A percentile compares a stretch with the other conserved stretches of the same genome.
These are phyloP conservation scores for Parnassius smintheus DNA, from an alignment of 2,888 invertebrate genomes.

Conservation along the genomic window DNA sequence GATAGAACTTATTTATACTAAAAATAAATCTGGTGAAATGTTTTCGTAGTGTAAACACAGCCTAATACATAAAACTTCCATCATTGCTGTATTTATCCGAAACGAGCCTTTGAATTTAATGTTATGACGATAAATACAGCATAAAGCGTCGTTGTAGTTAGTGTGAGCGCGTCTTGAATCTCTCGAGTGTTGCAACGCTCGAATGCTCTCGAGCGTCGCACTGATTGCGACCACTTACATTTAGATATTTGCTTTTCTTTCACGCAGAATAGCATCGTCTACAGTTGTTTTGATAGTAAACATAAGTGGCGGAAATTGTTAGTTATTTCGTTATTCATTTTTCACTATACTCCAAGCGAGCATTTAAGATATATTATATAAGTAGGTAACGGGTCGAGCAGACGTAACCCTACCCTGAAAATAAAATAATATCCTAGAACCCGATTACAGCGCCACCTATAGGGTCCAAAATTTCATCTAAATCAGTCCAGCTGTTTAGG, in stretches of 20 bases:
- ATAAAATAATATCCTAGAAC: too few species aligned
- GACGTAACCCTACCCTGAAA: too few species aligned
- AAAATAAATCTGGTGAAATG: too few species aligned
- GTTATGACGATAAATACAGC: constrained; percentile 68
- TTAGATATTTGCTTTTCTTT: constrained; percentile 1
- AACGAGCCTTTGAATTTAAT: constrained; percentile 42
- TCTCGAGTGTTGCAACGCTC: constrained; percentile 31
- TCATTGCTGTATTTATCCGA: constrained; percentile 41
- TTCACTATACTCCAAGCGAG: too few species aligned
- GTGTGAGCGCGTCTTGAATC: constrained; percentile 27
- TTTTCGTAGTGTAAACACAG: constrained; percentile 17
- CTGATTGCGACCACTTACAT: constrained; percentile 8
- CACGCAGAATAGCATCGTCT: not conserved
- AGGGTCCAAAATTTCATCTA: too few species aligned
- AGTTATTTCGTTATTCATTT: too few species aligned
- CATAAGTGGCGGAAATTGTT: not conserved
- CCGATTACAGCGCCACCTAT: too few species aligned
- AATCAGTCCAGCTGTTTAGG: too few species aligned
- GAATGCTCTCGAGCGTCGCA: not conserved
- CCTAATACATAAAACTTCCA: constrained; percentile 38
- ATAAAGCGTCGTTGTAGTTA: constrained; percentile 33
- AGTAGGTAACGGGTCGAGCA: too few species aligned
- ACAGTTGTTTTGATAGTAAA: not conserved
- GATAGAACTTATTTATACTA: too few species aligned
- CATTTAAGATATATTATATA: too few species aligned